Evolutionary conservation across 1,140 invertebrate genomes (phyloP), one percentile per base, ranked within the genome.

Genomic region (Aphelinus atriplicis): DNA sequence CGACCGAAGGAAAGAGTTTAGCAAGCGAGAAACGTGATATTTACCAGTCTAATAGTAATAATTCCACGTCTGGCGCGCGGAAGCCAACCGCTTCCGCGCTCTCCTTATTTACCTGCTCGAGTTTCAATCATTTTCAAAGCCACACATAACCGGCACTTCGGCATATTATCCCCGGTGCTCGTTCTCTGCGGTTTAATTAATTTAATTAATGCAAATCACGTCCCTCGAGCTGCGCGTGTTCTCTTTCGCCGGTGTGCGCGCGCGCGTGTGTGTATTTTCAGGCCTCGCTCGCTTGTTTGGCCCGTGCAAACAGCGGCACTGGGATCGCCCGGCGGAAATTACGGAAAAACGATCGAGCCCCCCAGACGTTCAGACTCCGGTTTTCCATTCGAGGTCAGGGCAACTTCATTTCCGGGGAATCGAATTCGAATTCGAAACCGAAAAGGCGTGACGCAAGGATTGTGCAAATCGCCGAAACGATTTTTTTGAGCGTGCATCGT

Each of bases 361-460:
- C 26, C 26, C 26, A 26, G 26, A 26, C 26, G 26, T 26, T 26
- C 26, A 26, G 26, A 26, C 26, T 26, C 26, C 26, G 26, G 26
- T 26, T 26, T 26, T 26, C 26, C 26, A 26, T 26, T 26, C 26
- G 26, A 26, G 26, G 26, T 26, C 26, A 26, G 26, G 26, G 77
- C 65, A 76, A 75, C 78, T 81, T 82, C 79, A 82, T 82, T 82
- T 82, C 81, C 81, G 79, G 74, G 68, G 5, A 55, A 5, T 55
- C 53, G 10, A 7, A 26, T 26, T 26, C 26, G 26, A 26, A 26
- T 26, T 26, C 26, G 26, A 26, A 26, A 26, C 26, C 26, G 26
- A 26, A 26, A 26, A 26, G 26, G 26, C 26, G 26, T 26, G 26
- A 26, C 26, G 26, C 26, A 26, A 26, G 26, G 26, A 26, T 26